Evolutionary conservation across 2,888 invertebrate genomes (phyloP).

Genomic region (Cerastoderma edule): DNA sequence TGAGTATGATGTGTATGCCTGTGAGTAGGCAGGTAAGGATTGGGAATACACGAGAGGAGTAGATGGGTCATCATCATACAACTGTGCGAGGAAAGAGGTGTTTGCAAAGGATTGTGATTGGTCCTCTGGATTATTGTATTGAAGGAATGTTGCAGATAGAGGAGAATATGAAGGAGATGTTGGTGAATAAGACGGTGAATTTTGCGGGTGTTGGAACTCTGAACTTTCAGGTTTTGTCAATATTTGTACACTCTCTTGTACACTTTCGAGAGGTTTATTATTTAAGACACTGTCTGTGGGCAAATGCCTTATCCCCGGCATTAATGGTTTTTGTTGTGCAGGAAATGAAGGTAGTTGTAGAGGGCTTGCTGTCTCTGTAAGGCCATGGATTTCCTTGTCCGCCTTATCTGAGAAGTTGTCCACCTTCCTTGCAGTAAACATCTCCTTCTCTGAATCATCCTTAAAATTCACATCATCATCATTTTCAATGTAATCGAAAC

Average conservation of each 20-base stretch:
- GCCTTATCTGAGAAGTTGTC: neutral
- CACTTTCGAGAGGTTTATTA: neutral
- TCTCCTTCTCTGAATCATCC: neutral
- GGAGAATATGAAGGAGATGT: no score
- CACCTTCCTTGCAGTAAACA: neutral
- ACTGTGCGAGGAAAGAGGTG: no score
- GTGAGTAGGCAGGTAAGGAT: constrained; percentile 32
- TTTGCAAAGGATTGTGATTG: no score
- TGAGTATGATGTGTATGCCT: constrained; percentile 26
- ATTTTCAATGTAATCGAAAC: neutral
- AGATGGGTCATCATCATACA: no score
- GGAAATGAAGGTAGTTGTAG: no score
- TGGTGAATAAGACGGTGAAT: constrained; percentile 23
- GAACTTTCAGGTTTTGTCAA: neutral
- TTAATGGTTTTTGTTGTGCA: no score
- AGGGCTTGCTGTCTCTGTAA: neutral
- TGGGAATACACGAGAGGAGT: no score
- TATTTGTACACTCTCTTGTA: neutral
- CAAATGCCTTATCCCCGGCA: no score
- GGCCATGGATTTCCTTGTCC: neutral
- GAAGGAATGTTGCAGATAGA: no score
- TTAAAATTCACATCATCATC: neutral
- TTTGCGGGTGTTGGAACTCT: neutral
- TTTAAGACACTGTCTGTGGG: neutral
- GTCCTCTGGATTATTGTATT: no score